Evolutionary conservation across 2,888 invertebrate species (phyloP), one percentile per base, ranked within the genome.

Genomic region (Leistus spinibarbis): DNA sequence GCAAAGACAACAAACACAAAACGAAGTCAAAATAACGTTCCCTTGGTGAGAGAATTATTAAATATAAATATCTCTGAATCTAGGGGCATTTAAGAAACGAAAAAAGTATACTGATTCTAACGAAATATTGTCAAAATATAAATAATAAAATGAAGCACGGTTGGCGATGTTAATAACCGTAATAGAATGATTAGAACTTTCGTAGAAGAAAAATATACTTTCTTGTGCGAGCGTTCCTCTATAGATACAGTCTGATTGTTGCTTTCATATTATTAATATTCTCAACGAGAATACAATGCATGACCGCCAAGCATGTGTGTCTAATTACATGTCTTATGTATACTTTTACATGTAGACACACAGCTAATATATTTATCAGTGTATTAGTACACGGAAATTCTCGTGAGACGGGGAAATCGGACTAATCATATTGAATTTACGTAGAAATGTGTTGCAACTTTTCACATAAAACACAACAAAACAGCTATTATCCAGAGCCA

Each of bases 221-320:
- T 57, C 57, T 20, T 20, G 54, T 13, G 19, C 57, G 20, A 57
- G 9, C 19, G 20, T 40, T 40, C 40, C 13, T 40, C 13, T 40
- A 40, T 70, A 70, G 63, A 70, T 40, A 40, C 40, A 40, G 40
- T 40, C 73, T 73, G 73, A 73, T 73, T 73, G 73, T 73, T 73
- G 73, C 73, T 73, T 73, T 73, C 73, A 67, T 73, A 73, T 73
- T 73, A 73, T 73, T 73, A 73, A 73, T 73, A 73, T 73, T 73
- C 73, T 53, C 40, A 67, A 73, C 67, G 56, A 60, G 67, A 67
- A 67, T 67, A 23, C 62, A 62, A 66, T 66, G 73, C 73, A 73
- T 73, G 73, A 73, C 73, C 67, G 67, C 67, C 73, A 67, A 73
- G 73, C 73, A 73, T 73, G 73, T 73, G 67, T 73, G 73, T 73